Conservation (phyloP, 2,113 vertebrate species). For the Mixornis gularis region DNA sequence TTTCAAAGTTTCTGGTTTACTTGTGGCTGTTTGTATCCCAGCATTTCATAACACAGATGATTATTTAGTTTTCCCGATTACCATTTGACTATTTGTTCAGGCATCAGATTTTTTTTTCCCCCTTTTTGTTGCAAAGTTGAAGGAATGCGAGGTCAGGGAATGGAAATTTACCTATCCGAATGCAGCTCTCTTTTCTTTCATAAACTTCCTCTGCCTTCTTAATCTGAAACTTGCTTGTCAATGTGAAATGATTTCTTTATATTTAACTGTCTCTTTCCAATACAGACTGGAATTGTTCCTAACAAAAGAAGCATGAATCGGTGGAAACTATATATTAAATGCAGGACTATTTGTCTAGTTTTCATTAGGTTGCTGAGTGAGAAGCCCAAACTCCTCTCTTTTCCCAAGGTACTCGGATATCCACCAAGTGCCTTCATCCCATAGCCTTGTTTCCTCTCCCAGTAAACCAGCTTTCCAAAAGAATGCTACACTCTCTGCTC, state of each 20-base stretch:
- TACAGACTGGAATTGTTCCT: conserved; percentile 74
- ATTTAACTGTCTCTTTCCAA: conserved; percentile 66
- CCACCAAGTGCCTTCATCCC: conserved; percentile 64
- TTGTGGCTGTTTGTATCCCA: conserved; percentile 9
- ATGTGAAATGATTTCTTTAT: conserved; percentile 73
- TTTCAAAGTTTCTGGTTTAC: conserved; percentile 21
- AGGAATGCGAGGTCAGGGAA: conserved; percentile 16
- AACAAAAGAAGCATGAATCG: conserved; percentile 76
- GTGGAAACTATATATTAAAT: conserved; percentile 81
- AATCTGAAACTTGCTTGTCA: conserved; percentile 55
- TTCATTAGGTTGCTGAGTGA: conserved; percentile 80
- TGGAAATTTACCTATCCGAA: conserved; percentile 40
- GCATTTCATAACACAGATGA: neutral
- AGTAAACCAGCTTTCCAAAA: conserved; percentile 66
- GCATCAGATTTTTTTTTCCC: neutral
- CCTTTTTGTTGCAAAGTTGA: conserved; percentile 1
- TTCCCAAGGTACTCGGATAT: conserved; percentile 85
- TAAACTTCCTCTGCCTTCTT: conserved; percentile 39
- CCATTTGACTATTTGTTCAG: conserved; percentile 43
- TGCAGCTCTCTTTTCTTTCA: conserved; percentile 49
- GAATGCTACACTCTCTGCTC: conserved; percentile 71
- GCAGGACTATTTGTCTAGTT: conserved; percentile 77
- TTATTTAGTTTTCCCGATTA: conserved; percentile 27
- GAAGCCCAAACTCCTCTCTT: conserved; percentile 71
- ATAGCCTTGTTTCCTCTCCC: conserved; percentile 66